Base-by-base conservation (phyloP, 2,888 invertebrate species). In the Perizoma flavofasciatum region DNA sequence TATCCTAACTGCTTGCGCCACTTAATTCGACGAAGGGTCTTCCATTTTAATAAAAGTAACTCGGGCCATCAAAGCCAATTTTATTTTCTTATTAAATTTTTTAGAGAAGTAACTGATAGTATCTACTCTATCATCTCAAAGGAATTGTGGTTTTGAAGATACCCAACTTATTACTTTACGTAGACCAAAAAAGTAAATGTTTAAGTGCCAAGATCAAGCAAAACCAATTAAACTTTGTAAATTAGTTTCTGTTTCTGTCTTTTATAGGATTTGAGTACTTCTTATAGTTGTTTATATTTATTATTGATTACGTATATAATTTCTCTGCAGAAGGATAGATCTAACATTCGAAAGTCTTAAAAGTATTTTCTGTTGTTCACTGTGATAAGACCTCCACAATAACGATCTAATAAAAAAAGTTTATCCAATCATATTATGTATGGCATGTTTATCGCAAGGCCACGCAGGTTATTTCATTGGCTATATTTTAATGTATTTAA, bases 381-480 rank as follows among this genome's bases (percentile, higher is more conserved):
- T 50, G 22, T 22, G 9, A 4, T 34, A 50, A 40, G 22, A 49
- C 22, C 11, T 49, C 44, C 35, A 52, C 22, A 9, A 46, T 9
- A 6, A 43, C 37, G 43, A 35, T 43, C 5, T 8, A 7, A 41
- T 10, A 33, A 22, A 6, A 22, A 11, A 3, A 41, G 5, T 41
- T 45, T 35, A 50, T 40, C 50, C 46, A 51, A 41, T 51, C 34
- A 51, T 33, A 43, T 52, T n/a, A 11, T 39, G 5, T 40, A 9
- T 11, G 40, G n/a, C 35, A n/a, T 33, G 43, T 52, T 57, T 52
- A 58, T 58, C 58, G 39, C 58, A 58, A 58, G 52, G 58, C 39
- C 52, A 48, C 11, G 7, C 11, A 37, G 41, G 52, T 52, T 37
- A 48, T 32, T 10, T 52, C 11, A 58, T 52, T 52, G 47, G 33